phyloP scores from a whole-genome alignment of 1,140 invertebrate species.

The Listronotus oregonensis region DNA sequence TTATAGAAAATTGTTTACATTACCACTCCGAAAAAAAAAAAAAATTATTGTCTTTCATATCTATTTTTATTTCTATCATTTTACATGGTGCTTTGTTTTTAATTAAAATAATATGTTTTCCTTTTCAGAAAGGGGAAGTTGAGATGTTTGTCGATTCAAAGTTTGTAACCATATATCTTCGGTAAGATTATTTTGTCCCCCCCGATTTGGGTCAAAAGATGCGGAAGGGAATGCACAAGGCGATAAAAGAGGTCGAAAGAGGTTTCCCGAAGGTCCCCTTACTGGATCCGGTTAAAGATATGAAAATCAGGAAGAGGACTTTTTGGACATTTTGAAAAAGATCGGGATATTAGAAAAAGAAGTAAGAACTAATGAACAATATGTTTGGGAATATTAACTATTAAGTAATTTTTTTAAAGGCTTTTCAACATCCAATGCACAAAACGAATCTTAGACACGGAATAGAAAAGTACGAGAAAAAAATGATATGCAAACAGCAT shows the following conservation, averaged over 20 bases:
- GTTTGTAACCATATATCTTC: slow-evolving; percentile 89
- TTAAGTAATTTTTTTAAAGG: slow-evolving; percentile 50
- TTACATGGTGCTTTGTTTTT: no score
- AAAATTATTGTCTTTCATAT: no score
- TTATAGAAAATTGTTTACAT: no score
- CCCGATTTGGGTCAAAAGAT: slow-evolving; percentile 85
- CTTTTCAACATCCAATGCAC: slow-evolving; percentile 85
- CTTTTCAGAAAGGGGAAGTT: slow-evolving; percentile 75
- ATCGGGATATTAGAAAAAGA: slow-evolving; percentile 82
- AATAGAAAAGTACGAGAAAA: slow-evolving; percentile 80
- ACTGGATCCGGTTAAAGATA: slow-evolving; percentile 92
- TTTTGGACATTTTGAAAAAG: slow-evolving; percentile 79
- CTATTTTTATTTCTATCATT: no score
- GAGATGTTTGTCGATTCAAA: slow-evolving; percentile 85
- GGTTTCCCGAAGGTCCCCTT: slow-evolving; percentile 86
- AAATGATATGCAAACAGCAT: slow-evolving; percentile 67
- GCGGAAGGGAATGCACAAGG: slow-evolving; percentile 84
- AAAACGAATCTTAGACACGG: slow-evolving; percentile 70
- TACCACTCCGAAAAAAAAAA: no score
- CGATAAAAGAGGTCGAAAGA: slow-evolving; percentile 87
- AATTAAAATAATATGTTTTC: neutral
- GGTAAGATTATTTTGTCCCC: slow-evolving; percentile 86
- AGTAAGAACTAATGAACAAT: slow-evolving; percentile 58
- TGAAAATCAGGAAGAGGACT: slow-evolving; percentile 90
- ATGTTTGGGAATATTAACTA: slow-evolving; percentile 7